phyloP scores from a whole-genome alignment of 2,888 invertebrate species.

The Homarus gammarus region DNA sequence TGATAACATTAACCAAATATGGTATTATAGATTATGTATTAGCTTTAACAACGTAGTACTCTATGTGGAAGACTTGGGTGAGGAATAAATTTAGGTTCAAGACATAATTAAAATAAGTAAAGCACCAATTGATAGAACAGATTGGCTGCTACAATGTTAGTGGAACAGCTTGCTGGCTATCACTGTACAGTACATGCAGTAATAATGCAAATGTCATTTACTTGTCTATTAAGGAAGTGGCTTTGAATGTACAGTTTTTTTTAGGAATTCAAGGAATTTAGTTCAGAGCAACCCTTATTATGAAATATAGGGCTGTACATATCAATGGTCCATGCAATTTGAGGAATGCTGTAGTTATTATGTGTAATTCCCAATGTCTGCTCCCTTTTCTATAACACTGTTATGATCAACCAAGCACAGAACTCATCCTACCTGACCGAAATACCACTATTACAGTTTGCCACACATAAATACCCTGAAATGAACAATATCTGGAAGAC shows the following conservation, averaged over 20 bases:
- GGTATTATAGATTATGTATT: not conserved
- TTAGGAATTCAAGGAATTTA: not conserved
- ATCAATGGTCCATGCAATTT: not conserved
- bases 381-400: not conserved
- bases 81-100: not conserved
- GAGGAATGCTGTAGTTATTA: not conserved
- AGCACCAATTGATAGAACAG: not conserved
- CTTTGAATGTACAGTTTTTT: not conserved
- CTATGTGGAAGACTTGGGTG: conserved; percentile 29
- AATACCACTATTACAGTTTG: not conserved
- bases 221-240: not conserved
- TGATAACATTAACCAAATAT: not conserved
- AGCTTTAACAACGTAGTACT: conserved; percentile 16
- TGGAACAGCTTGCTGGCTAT: not conserved
- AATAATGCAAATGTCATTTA: not conserved
- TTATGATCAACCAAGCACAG: not conserved
- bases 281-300: not conserved
- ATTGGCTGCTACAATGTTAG: not conserved
- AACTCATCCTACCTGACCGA: not conserved
- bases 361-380: not conserved
- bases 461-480: not conserved
- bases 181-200: not conserved
- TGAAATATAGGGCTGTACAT: not conserved
- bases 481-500: conserved; percentile 26
- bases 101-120: not conserved